These are phyloP conservation scores for Pangasianodon gigas DNA, from an alignment of 2,113 vertebrate genomes.

Conservation along the genomic window DNA sequence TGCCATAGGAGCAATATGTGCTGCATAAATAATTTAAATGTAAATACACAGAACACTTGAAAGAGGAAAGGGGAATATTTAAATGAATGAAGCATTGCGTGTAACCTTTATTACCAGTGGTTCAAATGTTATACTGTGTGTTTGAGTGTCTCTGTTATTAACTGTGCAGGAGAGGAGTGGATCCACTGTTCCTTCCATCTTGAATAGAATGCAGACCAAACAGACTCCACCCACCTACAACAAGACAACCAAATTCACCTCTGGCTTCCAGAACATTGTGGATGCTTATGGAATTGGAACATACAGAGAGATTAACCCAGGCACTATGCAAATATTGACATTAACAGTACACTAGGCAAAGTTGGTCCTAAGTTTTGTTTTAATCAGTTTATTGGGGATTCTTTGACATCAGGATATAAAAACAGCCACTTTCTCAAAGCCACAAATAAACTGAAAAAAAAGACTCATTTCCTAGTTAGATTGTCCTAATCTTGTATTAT, in stretches of 20 bases:
- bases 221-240: conserved; percentile 95
- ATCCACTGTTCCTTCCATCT: conserved; percentile 88
- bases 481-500: conserved; percentile 19
- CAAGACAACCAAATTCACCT: conserved; percentile 96
- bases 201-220: conserved; percentile 87
- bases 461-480: not conserved
- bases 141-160: conserved; percentile 30
- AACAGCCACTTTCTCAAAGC: not conserved
- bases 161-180: conserved; percentile 84
- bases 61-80: not conserved
- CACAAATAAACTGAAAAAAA: not conserved
- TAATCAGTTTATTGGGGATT: not conserved
- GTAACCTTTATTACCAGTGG: not conserved
- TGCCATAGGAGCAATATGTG: not conserved
- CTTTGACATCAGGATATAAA: not conserved
- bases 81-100: not conserved
- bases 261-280: conserved; percentile 95
- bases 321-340: conserved; percentile 61
- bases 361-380: not conserved
- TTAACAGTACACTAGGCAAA: not conserved
- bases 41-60: not conserved
- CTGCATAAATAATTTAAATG: not conserved
- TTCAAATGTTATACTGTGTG: not conserved
- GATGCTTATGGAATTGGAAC: conserved; percentile 93
- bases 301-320: conserved; percentile 96